These are phyloP conservation scores for Merodon equestris DNA, from an alignment of 2,888 invertebrate species.

Conservation along the genomic window DNA sequence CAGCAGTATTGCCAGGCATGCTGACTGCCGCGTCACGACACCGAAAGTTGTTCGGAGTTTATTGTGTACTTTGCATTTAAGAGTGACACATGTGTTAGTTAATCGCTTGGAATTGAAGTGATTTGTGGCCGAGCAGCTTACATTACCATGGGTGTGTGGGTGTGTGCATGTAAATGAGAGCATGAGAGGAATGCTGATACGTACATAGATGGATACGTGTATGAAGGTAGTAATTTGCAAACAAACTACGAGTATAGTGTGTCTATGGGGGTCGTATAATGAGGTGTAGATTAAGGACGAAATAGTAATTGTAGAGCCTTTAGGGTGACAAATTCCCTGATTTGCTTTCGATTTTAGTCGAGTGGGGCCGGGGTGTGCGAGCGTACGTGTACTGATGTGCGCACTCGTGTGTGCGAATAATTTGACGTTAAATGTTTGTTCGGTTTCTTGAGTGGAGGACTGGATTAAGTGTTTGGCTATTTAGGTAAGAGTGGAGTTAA, in stretches of 20 bases:
- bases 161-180: slow-evolving; percentile 1
- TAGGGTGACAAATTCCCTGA: slow-evolving; percentile 64
- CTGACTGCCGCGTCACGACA: slow-evolving; percentile 9
- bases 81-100: slow-evolving; percentile 62
- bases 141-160: not conserved
- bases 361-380: not conserved
- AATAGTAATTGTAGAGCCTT: slow-evolving; percentile 61
- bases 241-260: slow-evolving; percentile 30
- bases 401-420: slow-evolving; percentile 13
- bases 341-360: slow-evolving; percentile 44
- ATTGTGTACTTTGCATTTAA: slow-evolving; percentile 47
- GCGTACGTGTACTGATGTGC: not conserved
- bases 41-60: not conserved
- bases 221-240: slow-evolving; percentile 58
- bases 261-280: slow-evolving; percentile 38
- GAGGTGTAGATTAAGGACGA: slow-evolving; percentile 60
- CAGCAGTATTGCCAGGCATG: slow-evolving; percentile 54
- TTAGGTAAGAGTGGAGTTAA: slow-evolving; percentile 17
- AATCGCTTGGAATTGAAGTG: slow-evolving; percentile 66
- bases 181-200: not conserved
- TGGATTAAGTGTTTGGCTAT: slow-evolving; percentile 23
- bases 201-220: slow-evolving; percentile 34
- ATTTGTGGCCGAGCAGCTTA: slow-evolving; percentile 49
- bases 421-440: slow-evolving; percentile 27
- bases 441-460: not conserved